Evolutionary conservation across 2,113 vertebrate species (phyloP), one percentile per base, ranked within the genome.

Genomic region (Chaenocephalus aceratus): DNA sequence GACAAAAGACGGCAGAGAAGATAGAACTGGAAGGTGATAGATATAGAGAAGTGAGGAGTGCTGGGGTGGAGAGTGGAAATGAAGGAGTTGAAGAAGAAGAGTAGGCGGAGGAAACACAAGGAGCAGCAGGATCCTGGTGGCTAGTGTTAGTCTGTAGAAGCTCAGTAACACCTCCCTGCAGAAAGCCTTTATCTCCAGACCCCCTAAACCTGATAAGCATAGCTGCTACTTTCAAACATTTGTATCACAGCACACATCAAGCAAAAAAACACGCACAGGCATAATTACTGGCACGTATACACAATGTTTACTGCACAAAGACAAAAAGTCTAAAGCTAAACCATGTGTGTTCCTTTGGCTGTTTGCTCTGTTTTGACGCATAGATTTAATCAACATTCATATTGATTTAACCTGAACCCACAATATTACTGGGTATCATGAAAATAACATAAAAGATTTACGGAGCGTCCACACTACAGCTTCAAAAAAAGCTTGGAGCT

Each of bases 81-180:
- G 77, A 76, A 58, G 58, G 49, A 41, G 34, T 73, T 7, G n/a
- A 66, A 36, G 75, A 48, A 46, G 52, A 72, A 14, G 45, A 65
- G 46, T 16, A 66, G 30, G 46, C 8, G 15, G 30, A 51, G 49
- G 30, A 72, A 23, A 14, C 72, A 79, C 49, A 34, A 70, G 9
- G 23, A 34, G 75, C 66, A 79, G 74, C 21, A 54, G 69, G 81
- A 75, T 48, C 61, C 44, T 34, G 62, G 78, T 21, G 62, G 75
- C 74, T 75, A 60, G 67, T 75, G 64, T 82, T 57, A 67, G 68
- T 30, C 91, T 92, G 91, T 16, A 53, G 60, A 91, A 63, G 45
- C 85, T 93, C 91, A 91, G 83, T 10, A 58, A 88, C 92, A 89
- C 89, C 69, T 84, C 72, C 51, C 3, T 1, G 46, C 51, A 77